A percentile compares a stretch with the other conserved stretches of the same genome.
Evolutionary conservation across 2,113 vertebrate species (phyloP).

Genomic region (Empidonax traillii): DNA sequence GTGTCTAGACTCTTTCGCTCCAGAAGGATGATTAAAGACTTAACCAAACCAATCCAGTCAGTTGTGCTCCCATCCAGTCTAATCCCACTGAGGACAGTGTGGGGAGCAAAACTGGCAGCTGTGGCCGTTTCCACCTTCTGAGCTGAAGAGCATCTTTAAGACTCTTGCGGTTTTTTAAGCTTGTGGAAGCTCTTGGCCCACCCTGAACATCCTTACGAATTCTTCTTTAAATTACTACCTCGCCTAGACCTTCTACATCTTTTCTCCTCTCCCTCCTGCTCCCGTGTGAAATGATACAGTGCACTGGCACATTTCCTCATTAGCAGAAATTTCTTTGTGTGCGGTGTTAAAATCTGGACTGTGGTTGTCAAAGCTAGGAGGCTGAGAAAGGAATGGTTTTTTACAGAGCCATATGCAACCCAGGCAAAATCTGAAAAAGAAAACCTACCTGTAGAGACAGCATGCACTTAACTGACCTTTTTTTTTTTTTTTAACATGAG

Average conservation of each 20-base stretch:
- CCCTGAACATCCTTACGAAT: neutral
- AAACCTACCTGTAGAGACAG: neutral
- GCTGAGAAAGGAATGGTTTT: neutral
- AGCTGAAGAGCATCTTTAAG: neutral
- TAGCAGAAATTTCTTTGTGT: neutral
- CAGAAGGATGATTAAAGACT: neutral
- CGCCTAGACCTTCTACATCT: neutral
- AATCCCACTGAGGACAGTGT: neutral
- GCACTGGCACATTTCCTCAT: neutral
- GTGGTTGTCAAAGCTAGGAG: neutral
- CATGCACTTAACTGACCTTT: neutral
- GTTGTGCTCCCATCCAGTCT: neutral
- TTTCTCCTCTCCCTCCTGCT: neutral
- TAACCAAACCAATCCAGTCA: neutral
- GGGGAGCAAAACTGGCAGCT: neutral
- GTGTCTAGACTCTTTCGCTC: neutral
- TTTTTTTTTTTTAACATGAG: neutral
- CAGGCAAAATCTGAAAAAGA: neutral
- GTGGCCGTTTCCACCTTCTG: neutral
- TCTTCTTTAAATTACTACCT: neutral
- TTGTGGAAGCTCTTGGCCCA: neutral
- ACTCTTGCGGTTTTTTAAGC: neutral
- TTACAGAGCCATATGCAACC: neutral
- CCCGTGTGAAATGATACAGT: neutral
- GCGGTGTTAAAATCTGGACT: slow-evolving; percentile 10